Evolutionary conservation across 2,113 vertebrate genomes (phyloP).

Genomic region (Psittacula cyanocephala): DNA sequence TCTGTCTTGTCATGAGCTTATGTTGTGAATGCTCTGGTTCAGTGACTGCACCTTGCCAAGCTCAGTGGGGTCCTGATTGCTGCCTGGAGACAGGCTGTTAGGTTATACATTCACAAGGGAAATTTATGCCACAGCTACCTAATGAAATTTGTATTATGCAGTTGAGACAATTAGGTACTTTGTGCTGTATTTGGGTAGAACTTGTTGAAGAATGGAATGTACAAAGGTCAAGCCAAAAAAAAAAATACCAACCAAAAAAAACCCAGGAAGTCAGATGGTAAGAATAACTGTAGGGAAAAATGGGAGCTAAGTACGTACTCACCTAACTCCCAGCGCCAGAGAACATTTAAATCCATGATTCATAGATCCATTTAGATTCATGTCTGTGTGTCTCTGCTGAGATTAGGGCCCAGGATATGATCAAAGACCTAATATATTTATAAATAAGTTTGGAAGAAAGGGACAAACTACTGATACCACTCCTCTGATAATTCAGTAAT

Average conservation of each 20-base stretch:
- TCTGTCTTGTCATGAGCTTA: conserved; percentile 44
- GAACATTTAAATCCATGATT: neutral
- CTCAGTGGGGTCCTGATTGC: conserved; percentile 30
- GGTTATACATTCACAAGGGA: neutral
- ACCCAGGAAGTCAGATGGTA: neutral
- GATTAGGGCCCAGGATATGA: neutral
- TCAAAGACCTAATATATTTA: neutral
- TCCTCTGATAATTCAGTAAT: neutral
- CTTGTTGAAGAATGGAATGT: neutral
- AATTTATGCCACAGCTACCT: conserved; percentile 4
- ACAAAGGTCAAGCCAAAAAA: neutral
- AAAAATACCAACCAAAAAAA: neutral
- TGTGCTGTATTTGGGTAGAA: neutral
- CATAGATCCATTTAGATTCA: neutral
- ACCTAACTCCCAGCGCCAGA: neutral
- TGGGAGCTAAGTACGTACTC: neutral
- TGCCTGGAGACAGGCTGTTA: conserved; percentile 38
- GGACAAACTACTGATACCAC: neutral
- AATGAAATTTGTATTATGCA: neutral
- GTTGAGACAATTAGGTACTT: neutral
- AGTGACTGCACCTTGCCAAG: conserved; percentile 21
- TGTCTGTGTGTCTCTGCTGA: neutral
- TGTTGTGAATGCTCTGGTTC: conserved; percentile 47
- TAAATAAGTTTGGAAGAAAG: neutral
- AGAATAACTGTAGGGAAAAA: neutral